Conservation (phyloP, 2,888 invertebrate species). For the Cistogaster globosa region DNA sequence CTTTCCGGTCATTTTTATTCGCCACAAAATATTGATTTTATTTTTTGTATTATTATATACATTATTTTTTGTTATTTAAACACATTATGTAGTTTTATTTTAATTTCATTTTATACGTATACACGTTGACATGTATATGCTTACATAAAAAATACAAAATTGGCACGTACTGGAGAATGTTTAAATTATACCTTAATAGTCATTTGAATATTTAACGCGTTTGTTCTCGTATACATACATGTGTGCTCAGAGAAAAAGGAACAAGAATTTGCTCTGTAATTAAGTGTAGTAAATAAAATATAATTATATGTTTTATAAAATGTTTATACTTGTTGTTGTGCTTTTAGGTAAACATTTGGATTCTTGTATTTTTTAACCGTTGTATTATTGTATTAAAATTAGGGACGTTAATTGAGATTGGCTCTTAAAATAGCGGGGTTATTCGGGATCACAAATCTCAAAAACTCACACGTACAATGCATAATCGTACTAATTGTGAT, state of each 20-base stretch:
- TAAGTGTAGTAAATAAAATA: conserved; percentile 24
- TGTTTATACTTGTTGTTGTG: conserved; percentile 15
- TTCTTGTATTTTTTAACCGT: no score
- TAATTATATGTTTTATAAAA: conserved; percentile 28
- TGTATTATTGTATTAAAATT: no score
- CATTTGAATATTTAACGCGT: conserved; percentile 43
- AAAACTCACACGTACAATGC: no score
- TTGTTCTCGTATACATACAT: background rate
- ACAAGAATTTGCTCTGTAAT: background rate
- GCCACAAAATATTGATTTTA: background rate
- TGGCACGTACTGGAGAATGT: conserved; percentile 65
- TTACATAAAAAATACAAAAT: conserved; percentile 24
- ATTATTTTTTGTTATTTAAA: background rate
- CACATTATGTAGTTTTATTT: background rate
- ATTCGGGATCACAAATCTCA: no score
- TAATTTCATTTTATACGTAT: background rate
- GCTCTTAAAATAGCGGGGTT: no score
- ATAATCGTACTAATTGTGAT: no score
- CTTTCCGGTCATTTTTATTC: no score
- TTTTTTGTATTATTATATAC: background rate
- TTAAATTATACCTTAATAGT: conserved; percentile 68
- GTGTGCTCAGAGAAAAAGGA: background rate
- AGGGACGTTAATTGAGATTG: no score
- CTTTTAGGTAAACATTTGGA: conserved; percentile 18
- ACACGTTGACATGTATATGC: background rate